Conservation (phyloP, 1,140 invertebrate genomes). For the Mya arenaria region DNA sequence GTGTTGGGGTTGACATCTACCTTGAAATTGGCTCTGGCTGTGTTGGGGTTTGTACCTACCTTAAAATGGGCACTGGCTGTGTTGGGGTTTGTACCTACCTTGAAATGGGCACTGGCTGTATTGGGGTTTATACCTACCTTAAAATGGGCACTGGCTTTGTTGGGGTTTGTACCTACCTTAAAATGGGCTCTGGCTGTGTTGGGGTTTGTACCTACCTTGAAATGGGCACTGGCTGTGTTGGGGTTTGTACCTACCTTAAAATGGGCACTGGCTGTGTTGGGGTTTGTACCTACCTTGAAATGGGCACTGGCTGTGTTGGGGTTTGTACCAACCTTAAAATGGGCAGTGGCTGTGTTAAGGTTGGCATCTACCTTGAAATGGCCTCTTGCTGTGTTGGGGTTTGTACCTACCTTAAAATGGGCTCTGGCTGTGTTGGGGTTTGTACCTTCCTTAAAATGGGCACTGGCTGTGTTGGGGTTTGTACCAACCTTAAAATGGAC, state of each 20-base stretch:
- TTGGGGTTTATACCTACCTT: not conserved
- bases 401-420: too few species aligned
- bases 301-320: not conserved
- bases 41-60: constrained; percentile 59
- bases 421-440: too few species aligned
- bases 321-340: constrained; percentile 58
- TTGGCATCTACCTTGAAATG: not conserved
- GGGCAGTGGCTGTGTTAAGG: constrained; percentile 31
- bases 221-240: too few species aligned
- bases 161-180: not conserved
- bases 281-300: too few species aligned
- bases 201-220: too few species aligned
- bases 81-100: not conserved
- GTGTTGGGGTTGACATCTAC: not conserved
- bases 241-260: not conserved
- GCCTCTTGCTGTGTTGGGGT: not conserved
- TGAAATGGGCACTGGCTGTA: not conserved
- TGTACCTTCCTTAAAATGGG: too few species aligned
- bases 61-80: constrained; percentile 57
- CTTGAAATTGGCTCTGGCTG: too few species aligned
- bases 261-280: not conserved
- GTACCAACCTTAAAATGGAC: too few species aligned
- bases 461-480: too few species aligned
- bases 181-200: not conserved
- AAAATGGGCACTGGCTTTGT: not conserved